Evolutionary conservation across 2,797 vertebrate genomes (phyloP).

Genomic region (Poeciliopsis infans): DNA sequence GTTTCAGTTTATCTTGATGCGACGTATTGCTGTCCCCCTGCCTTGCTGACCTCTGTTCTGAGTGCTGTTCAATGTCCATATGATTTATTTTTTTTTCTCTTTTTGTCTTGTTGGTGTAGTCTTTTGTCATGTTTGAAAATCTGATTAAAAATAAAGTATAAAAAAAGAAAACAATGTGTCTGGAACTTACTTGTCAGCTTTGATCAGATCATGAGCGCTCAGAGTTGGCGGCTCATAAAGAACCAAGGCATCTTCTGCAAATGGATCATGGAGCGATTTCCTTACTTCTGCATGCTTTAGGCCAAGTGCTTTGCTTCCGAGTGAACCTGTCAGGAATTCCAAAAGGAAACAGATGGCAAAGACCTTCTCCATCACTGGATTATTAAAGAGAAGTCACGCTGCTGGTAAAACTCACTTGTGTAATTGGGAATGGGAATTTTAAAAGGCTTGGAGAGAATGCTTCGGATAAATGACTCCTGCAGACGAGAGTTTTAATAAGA

Average conservation of each 20-base stretch:
- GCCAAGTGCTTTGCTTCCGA: slow-evolving; percentile 88
- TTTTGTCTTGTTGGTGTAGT: too few species aligned
- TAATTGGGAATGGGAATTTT: slow-evolving; percentile 97
- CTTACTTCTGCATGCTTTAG: slow-evolving; percentile 90
- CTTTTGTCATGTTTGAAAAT: too few species aligned
- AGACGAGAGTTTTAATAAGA: slow-evolving; percentile 48
- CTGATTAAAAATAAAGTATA: too few species aligned
- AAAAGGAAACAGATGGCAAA: background rate
- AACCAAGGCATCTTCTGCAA: slow-evolving; percentile 91
- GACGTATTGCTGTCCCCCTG: too few species aligned
- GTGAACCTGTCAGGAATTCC: slow-evolving; percentile 77
- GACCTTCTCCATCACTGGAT: background rate
- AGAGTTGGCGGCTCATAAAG: slow-evolving; percentile 89
- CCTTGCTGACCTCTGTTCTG: too few species aligned
- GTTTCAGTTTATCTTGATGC: too few species aligned
- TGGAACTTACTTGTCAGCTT: slow-evolving; percentile 92
- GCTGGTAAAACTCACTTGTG: slow-evolving; percentile 81
- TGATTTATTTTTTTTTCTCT: too few species aligned
- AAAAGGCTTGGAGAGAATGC: slow-evolving; percentile 96
- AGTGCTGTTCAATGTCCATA: too few species aligned
- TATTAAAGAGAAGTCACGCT: background rate
- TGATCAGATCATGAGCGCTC: slow-evolving; percentile 90
- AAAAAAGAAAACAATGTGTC: background rate
- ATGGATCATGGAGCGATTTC: slow-evolving; percentile 92
- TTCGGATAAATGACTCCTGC: slow-evolving; percentile 96